Base-by-base conservation (phyloP, 1,140 invertebrate species). In the Apis dorsata region DNA sequence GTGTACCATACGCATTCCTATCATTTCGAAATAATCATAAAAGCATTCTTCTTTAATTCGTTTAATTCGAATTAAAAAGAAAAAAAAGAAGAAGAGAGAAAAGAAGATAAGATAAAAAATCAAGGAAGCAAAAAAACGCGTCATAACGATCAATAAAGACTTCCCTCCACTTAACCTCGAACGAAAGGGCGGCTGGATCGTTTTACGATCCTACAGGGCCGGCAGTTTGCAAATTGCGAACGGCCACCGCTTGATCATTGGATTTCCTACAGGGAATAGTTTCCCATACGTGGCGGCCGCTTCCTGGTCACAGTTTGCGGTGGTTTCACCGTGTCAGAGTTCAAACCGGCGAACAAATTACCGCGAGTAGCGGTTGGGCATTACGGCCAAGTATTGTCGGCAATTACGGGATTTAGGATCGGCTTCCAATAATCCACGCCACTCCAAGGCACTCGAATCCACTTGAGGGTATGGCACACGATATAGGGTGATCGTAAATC, bases 291-390 rank as follows among this genome's bases (percentile, higher is more conserved):
- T 51, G 34, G 53, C 13, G n/a, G 79, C 77, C 19, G 86, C 74
- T 88, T 89, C 80, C 86, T 84, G 80, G 62, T 89, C 68, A 65
- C 74, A 86, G 87, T 88, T 88, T 89, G 85, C 81, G 84, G 65
- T 21, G 4, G 79, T 76, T 60, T 85, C 62, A 83, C 88, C 88
- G 84, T 87, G 90, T 91, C 90, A 91, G 65, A 90, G 90, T 90
- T 91, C 90, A 91, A 88, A 84, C 79, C 76, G 83, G 81, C 75
- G 83, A 89, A 89, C 88, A 89, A 90, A 91, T 91, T 89, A 80
- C 86, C 83, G 62, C 83, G 80, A 85, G 85, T 72, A 85, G 83
- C 73, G 84, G 85, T 84, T 88, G 88, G 88, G 83, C 89, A 89
- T 88, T 83, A 82, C 87, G 77, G 57, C 69, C 87, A 88, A 91